These are phyloP conservation scores for Lynx canadensis DNA, from an alignment of 2,113 vertebrate species.

Conservation along the genomic window DNA sequence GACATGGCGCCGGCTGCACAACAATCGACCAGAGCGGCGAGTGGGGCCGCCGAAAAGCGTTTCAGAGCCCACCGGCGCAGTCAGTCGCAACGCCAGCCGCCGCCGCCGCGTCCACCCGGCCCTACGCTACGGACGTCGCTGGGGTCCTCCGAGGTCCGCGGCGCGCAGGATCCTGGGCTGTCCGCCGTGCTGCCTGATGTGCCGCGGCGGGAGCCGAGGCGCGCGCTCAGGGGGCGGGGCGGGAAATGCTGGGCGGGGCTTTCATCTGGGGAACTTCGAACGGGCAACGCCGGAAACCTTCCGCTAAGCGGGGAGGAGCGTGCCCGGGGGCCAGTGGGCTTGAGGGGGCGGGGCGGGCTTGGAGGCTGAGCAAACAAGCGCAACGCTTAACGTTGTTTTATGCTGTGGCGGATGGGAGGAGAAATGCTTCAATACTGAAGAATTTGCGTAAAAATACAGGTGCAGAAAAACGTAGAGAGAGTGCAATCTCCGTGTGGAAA, in stretches of 20 bases:
- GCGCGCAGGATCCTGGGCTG: constrained; percentile 10
- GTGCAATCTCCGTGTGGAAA: neutral
- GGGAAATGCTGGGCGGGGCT: neutral
- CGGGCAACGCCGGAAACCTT: neutral
- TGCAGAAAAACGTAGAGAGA: neutral
- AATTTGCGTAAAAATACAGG: no score
- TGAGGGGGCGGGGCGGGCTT: rapidly evolving
- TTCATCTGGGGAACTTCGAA: rapidly evolving
- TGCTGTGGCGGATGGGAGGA: rapidly evolving
- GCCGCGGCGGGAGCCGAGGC: constrained; percentile 71
- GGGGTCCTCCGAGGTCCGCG: constrained; percentile 44
- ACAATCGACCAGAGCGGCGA: neutral
- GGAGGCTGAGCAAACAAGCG: rapidly evolving
- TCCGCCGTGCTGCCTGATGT: constrained; percentile 40
- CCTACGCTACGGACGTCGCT: neutral
- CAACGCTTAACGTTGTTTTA: rapidly evolving
- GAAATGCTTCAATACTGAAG: neutral
- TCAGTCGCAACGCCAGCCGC: neutral
- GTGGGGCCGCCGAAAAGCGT: rapidly evolving
- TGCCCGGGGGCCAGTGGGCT: neutral
- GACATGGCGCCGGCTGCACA: constrained; percentile 87
- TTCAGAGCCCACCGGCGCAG: neutral
- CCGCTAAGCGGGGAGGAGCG: rapidly evolving
- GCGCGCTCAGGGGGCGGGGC: neutral
- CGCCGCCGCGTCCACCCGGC: constrained; percentile 23